A percentile compares a stretch with the other conserved stretches of the same genome.
phyloP scores from a whole-genome alignment of 2,797 vertebrate genomes.

The Helicolenus hilgendorfi region DNA sequence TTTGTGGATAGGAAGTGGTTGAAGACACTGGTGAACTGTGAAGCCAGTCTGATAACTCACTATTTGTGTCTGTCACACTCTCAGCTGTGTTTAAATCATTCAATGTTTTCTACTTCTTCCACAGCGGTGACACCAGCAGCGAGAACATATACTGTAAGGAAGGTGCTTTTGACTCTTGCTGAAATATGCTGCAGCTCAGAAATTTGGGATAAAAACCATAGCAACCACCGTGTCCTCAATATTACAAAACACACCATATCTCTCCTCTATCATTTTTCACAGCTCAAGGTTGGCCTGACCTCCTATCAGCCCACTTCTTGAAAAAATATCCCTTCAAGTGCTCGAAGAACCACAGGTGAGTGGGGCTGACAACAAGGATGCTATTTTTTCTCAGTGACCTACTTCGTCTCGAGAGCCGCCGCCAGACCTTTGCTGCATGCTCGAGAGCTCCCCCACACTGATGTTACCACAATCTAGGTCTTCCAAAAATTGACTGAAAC shows the following conservation, averaged over 20 bases:
- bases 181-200: slow-evolving; percentile 11
- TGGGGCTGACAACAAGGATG: slow-evolving; percentile 72
- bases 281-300: slow-evolving; percentile 72
- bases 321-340: slow-evolving; percentile 47
- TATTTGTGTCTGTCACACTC: neutral
- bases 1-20: neutral
- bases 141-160: neutral
- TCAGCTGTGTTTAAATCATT: neutral
- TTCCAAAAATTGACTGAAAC: slow-evolving; percentile 21
- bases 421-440: slow-evolving; percentile 51
- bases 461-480: slow-evolving; percentile 20
- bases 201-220: slow-evolving; percentile 20
- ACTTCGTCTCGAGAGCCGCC: slow-evolving; percentile 59
- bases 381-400: slow-evolving; percentile 78
- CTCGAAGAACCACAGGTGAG: slow-evolving; percentile 67
- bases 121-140: neutral
- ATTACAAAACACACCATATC: neutral
- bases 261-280: slow-evolving; percentile 7
- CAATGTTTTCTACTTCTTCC: neutral
- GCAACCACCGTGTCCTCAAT: neutral
- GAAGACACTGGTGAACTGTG: neutral
- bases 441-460: slow-evolving; percentile 29
- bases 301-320: slow-evolving; percentile 69
- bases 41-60: neutral
- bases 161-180: slow-evolving; percentile 1